phyloP scores from a whole-genome alignment of 2,888 invertebrate species.

The Cybosia mesomella region DNA sequence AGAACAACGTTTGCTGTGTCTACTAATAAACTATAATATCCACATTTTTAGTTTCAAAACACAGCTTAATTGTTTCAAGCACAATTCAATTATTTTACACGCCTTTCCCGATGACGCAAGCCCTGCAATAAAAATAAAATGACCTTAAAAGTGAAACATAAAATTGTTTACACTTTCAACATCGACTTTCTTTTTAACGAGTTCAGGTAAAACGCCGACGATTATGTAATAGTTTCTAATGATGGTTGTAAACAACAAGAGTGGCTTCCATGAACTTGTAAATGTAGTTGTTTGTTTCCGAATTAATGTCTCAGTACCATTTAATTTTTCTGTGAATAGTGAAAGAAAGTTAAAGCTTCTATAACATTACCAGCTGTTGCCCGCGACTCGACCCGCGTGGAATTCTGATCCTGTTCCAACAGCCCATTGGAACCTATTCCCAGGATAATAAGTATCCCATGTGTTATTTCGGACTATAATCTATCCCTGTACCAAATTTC shows the following conservation, averaged over 20 bases:
- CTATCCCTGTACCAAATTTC: no score
- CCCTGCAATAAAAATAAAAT: conserved; percentile 10
- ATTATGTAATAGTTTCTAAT: conserved; percentile 26
- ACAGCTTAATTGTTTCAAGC: not conserved
- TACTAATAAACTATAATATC: no score
- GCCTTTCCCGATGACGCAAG: conserved; percentile 8
- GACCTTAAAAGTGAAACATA: conserved; percentile 25
- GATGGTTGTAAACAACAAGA: conserved; percentile 11
- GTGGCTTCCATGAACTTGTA: not conserved
- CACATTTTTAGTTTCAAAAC: no score
- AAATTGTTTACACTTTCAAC: conserved; percentile 29
- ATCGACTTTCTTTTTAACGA: conserved; percentile 35
- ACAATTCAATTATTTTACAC: not conserved
- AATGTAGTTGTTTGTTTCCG: not conserved
- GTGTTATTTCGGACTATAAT: no score
- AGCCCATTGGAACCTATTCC: no score
- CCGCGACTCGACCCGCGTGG: no score
- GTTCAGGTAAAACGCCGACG: conserved; percentile 29
- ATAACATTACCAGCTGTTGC: no score
- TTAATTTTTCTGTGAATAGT: not conserved
- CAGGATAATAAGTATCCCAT: no score
- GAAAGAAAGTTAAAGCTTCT: not conserved
- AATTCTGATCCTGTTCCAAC: no score
- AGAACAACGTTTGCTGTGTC: no score
- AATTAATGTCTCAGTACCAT: no score